Base-by-base conservation (phyloP, 2,113 vertebrate genomes). In the Stegostoma tigrinum region DNA sequence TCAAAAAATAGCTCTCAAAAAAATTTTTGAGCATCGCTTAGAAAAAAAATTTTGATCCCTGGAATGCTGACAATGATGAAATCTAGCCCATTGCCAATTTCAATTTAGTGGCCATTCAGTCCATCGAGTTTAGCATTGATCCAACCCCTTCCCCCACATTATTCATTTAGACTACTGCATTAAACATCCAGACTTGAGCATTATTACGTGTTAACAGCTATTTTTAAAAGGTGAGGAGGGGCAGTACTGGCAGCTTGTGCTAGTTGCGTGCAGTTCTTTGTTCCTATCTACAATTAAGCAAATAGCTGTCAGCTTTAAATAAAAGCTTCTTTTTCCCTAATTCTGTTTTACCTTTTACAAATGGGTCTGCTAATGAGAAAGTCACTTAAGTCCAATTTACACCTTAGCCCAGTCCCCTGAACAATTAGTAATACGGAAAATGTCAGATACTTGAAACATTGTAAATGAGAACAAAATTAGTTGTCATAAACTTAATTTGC, bases 341-440 rank as follows among this genome's bases (percentile, higher is more conserved):
- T 93, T 67, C 61, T 66, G 64, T 93, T n/a, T 93, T 93, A 93
- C 61, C 34, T 66, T 66, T n/a, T 19, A 93, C 61, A 67, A 93
- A 67, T 38, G 30, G 64, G 15, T 91, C 52, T 91, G 30, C 52
- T 34, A n/a, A 61, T 90, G 87, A 55, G 48, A 34, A 90, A 90
- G 86, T 89, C 86, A 89, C 89, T 23, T 67, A 66, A 93, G 21
- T n/a, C 19, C 55, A 93, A 93, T 66, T 66, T 66, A 38, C 61
- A 93, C 89, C 61, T 23, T 38, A 66, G 89, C 17, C 61, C 4
- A 67, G 34, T 23, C 19, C 66, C 38, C 89, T 21, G 30, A n/a
- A 38, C 89, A 64, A 91, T 91, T 91, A 38, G 55, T 19, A 66
- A 38, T 45, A 67, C n/a, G 38, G 34, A 23, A 93, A 24, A 64